A percentile compares a stretch with the other conserved stretches of the same genome.
Evolutionary conservation across 2,797 vertebrate genomes (phyloP).

Genomic region (Huso huso): DNA sequence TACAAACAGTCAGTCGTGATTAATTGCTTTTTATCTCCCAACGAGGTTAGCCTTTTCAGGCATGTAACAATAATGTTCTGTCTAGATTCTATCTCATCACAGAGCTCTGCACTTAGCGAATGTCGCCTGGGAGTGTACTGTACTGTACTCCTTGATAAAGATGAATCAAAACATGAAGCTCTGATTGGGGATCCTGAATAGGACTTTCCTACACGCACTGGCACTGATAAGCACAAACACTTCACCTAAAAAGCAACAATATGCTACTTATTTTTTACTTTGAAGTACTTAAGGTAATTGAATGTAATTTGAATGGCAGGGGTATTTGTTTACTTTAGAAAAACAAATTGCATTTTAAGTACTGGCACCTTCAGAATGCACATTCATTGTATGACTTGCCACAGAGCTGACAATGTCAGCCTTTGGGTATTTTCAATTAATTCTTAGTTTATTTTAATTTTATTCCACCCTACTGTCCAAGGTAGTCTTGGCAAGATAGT

Average conservation of each 20-base stretch:
- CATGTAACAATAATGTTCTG: constrained; percentile 36
- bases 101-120: constrained; percentile 22
- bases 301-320: neutral
- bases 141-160: constrained; percentile 25
- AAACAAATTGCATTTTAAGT: too few species aligned
- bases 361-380: too few species aligned
- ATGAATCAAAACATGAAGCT: neutral
- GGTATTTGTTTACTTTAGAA: too few species aligned
- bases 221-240: neutral
- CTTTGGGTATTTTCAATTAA: too few species aligned
- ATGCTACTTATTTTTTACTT: neutral
- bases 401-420: too few species aligned
- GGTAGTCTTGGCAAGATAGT: too few species aligned
- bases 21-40: constrained; percentile 47
- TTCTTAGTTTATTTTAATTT: too few species aligned
- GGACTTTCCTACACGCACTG: neutral
- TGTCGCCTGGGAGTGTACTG: constrained; percentile 20
- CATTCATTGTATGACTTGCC: too few species aligned
- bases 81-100: constrained; percentile 46
- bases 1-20: constrained; percentile 41
- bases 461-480: too few species aligned
- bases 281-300: neutral
- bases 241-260: too few species aligned
- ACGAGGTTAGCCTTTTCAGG: constrained; percentile 28
- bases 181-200: too few species aligned